Evolutionary conservation across 2,888 invertebrate genomes (phyloP).

Genomic region (Latrodectus hesperus): DNA sequence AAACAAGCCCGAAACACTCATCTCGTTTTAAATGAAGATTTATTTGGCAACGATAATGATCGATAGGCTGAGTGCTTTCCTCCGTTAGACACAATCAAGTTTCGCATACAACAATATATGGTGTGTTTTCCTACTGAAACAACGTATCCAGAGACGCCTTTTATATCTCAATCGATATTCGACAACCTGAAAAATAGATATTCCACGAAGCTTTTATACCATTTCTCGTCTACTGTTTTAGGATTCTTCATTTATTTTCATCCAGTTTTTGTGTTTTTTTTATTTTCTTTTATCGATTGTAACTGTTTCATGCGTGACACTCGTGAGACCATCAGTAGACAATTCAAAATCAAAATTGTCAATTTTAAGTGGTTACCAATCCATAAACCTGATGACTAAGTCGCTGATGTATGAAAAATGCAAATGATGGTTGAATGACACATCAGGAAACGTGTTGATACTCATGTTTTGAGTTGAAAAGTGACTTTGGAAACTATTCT

Average conservation of each 20-base stretch:
- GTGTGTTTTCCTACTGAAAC: neutral
- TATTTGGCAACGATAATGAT: neutral
- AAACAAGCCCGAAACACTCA: neutral
- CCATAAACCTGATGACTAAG: no score
- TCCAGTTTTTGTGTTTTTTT: neutral
- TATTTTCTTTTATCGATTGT: neutral
- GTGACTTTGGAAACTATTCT: no score
- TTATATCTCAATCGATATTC: neutral
- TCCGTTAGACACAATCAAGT: neutral
- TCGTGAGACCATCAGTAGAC: no score
- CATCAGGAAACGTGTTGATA: no score
- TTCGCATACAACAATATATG: neutral
- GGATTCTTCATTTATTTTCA: neutral
- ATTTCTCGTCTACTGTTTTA: neutral
- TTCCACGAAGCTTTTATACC: slow-evolving; percentile 12
- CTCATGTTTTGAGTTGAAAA: no score
- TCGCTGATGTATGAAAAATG: no score
- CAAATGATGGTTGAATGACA: no score
- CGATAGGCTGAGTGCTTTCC: neutral
- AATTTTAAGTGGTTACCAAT: no score
- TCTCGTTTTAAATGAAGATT: neutral
- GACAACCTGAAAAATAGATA: slow-evolving; percentile 44
- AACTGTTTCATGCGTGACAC: no score
- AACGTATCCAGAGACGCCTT: neutral
- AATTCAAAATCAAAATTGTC: no score